Percentiles rank a stretch among this genome's conserved stretches.
Conservation (phyloP, 1,140 invertebrate genomes). For the Heliconius hewitsoni region DNA sequence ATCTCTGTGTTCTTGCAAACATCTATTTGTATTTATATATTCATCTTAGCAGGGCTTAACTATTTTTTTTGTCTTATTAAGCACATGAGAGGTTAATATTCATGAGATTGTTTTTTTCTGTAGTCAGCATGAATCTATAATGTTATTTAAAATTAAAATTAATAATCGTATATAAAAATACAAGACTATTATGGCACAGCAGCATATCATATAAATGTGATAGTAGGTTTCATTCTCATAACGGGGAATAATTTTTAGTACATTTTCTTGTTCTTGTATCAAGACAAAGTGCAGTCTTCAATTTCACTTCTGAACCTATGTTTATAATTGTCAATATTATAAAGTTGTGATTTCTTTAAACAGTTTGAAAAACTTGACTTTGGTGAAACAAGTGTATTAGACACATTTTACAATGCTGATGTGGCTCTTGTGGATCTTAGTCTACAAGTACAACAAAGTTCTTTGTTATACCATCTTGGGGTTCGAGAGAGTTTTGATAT, state of each 20-base stretch:
- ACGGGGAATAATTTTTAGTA: too few relatives aligned
- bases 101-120: not conserved
- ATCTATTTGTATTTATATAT: not conserved
- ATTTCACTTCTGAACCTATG: too few relatives aligned
- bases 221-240: too few relatives aligned
- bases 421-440: slow-evolving; percentile 98
- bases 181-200: too few relatives aligned
- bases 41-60: too few relatives aligned
- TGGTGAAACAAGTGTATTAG: slow-evolving; percentile 91
- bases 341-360: slow-evolving; percentile 47
- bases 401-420: slow-evolving; percentile 98
- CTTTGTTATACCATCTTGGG: slow-evolving; percentile 97
- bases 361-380: slow-evolving; percentile 94
- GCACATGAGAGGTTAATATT: not conserved
- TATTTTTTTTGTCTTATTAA: not conserved
- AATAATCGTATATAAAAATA: not conserved
- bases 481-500: slow-evolving; percentile 99
- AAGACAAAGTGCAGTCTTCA: too few relatives aligned
- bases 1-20: not conserved
- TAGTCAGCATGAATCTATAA: not conserved
- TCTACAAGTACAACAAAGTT: slow-evolving; percentile 92
- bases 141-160: not conserved
- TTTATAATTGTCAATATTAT: not conserved
- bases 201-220: too few relatives aligned
- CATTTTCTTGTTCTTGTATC: too few relatives aligned